Base-by-base conservation (phyloP, 2,888 invertebrate genomes). In the Caradrina kadenii region DNA sequence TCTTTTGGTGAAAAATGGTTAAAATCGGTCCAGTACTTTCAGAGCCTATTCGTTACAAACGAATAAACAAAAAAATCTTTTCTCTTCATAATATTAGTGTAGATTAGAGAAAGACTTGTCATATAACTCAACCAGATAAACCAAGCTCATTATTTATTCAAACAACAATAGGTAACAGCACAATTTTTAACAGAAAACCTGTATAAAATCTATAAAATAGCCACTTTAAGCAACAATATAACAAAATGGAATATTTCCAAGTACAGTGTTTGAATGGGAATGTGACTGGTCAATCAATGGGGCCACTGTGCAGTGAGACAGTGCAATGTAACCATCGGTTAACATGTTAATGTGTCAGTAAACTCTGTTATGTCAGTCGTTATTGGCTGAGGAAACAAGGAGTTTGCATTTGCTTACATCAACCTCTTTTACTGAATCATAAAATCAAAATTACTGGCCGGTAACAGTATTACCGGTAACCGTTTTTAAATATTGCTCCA, bases 291-390 rank as follows among this genome's bases (percentile, higher is more conserved):
- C 63, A 72, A 79, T 87, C 84, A 87, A 86, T 83, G 83, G 72
- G 68, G 53, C 61, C 84, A 76, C 86, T 87, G 83, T 80, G 53
- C 54, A 68, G 49, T 42, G 71, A 69, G 76, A 76, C 83, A 76
- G 79, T 67, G 79, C 71, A 76, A 69, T 73, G 81, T 78, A 78
- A 81, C 81, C 84, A 72, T 66, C 19, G 73, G 69, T 76, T 80
- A 61, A 80, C 77, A 86, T 77, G 85, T 81, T 83, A 85, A 81
- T 83, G 70, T 85, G 83, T 83, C 76, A 86, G 84, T 83, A 77
- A 78, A 85, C 79, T 73, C 73, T 73, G 81, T 86, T 84, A 82
- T 80, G 80, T 86, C 79, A 81, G 68, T 66, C 15, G 1, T 79
- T 76, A 76, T 73, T 77, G 50, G 60, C 55, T 69, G 52, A 35